Base-by-base conservation (phyloP, 2,888 invertebrate species). In the Caradrina kadenii region DNA sequence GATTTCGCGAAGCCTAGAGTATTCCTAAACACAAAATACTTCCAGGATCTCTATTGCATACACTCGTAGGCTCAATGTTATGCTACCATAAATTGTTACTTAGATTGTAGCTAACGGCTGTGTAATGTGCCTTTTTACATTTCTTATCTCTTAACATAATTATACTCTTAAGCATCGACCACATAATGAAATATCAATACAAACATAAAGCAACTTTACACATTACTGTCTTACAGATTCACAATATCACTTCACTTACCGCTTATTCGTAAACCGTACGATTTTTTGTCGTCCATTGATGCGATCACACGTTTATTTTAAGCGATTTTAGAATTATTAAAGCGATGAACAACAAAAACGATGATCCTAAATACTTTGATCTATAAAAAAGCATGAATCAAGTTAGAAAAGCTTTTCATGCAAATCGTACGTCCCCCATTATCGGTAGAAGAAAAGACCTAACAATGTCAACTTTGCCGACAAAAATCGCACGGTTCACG, bases 231-330 rank as follows among this genome's bases (percentile, higher is more conserved):
- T 63, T 62, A 56, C 67, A 73, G 56, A 70, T 70, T 72, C 69
- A 74, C 66, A 61, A 67, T 80, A 80, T 80, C 83, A 77, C 79
- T 76, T 74, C 61, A 77, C 56, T 75, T 70, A 74, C 62, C 39
- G 21, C 19, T 64, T 50, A 68, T 13, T 56, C 19, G 54, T 56
- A 22, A 67, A 71, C 70, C 68, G 61, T 63, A 64, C 73, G 73
- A 77, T 60, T 71, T 21, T 50, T 60, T 63, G 60, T 62, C 39
- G 54, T n/a, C 39, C 35, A 39, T 50, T 50, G 19, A 13, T 31
- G 60, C 17, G 21, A 49, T 60, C 52, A 42, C 60, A 53, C 48
- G 45, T 8, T 49, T 21, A 19, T 10, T 39, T 19, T 19, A 69
- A 70, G 62, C 31, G 48, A n/a, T 49, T 42, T 55, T 17, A 19